These are phyloP conservation scores for Sigmodon hispidus DNA, from an alignment of 2,113 vertebrate species.

Conservation along the genomic window DNA sequence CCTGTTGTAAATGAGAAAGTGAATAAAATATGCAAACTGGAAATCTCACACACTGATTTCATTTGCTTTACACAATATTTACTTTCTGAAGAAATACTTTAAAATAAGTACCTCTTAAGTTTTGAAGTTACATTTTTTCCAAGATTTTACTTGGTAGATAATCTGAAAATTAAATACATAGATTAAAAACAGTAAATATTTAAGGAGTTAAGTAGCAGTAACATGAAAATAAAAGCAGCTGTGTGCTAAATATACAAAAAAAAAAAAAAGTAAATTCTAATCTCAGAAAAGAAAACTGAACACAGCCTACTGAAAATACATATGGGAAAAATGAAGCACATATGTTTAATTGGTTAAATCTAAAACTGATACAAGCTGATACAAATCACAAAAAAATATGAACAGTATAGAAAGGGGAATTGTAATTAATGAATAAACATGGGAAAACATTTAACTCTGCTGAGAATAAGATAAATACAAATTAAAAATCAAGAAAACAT, in stretches of 20 bases:
- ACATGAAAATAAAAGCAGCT: not conserved
- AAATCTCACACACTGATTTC: not conserved
- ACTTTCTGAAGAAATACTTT: not conserved
- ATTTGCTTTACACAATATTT: slow-evolving; percentile 1
- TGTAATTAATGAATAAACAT: not conserved
- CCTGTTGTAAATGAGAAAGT: not conserved
- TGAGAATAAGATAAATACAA: not conserved
- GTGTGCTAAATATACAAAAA: not conserved
- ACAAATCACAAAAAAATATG: not conserved
- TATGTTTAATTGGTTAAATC: not conserved
- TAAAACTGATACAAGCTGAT: not conserved
- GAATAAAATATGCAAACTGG: not conserved
- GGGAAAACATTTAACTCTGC: not conserved
- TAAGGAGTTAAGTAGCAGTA: not conserved
- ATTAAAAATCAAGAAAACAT: not conserved
- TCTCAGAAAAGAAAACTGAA: not conserved
- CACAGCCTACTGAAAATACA: not conserved
- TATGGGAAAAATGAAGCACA: not conserved
- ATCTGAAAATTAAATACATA: slow-evolving; percentile 50
- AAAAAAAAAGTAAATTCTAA: not conserved
- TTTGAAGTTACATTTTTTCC: slow-evolving; percentile 7
- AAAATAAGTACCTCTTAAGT: not conserved
- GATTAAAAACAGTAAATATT: slow-evolving; percentile 50
- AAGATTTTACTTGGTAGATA: slow-evolving; percentile 18
- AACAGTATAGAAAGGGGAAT: not conserved